Evolutionary conservation across 2,113 vertebrate genomes (phyloP).

Genomic region (Serinus canaria): DNA sequence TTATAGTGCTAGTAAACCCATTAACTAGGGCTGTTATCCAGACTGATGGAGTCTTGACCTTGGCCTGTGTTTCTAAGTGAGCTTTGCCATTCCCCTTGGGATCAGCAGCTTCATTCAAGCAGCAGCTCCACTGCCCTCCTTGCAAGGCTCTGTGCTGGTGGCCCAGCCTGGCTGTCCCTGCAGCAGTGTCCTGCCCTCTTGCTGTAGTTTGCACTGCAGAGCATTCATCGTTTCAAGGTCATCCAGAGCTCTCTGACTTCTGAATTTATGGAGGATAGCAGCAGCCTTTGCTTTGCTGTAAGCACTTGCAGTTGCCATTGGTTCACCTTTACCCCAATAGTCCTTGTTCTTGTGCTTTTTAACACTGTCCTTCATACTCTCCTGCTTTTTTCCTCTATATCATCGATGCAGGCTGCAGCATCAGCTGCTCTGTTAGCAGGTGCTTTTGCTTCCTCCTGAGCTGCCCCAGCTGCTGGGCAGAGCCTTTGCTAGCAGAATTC

Average conservation of each 20-base stretch:
- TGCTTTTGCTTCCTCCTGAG: background rate
- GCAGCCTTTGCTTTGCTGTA: background rate
- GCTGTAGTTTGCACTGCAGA: background rate
- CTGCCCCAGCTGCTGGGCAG: background rate
- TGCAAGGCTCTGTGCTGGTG: fast-evolving
- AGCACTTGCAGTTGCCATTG: background rate
- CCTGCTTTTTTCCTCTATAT: background rate
- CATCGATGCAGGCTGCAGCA: background rate
- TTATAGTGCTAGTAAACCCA: background rate
- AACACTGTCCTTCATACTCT: background rate
- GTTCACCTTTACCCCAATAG: background rate
- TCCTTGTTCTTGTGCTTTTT: background rate
- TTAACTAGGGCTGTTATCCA: background rate
- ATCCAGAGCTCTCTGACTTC: background rate
- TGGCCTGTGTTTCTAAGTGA: background rate
- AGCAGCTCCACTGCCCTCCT: background rate
- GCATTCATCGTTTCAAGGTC: fast-evolving
- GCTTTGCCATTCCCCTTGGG: background rate
- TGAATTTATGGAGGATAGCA: background rate
- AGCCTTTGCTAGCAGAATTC: background rate
- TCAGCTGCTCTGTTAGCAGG: background rate
- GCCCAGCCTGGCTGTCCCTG: background rate
- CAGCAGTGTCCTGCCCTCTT: background rate
- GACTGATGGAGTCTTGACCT: background rate
- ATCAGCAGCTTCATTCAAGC: background rate